Evolutionary conservation across 2,888 invertebrate genomes (phyloP), one percentile per base, ranked within the genome.

Genomic region (Halictus quadricinctus): DNA sequence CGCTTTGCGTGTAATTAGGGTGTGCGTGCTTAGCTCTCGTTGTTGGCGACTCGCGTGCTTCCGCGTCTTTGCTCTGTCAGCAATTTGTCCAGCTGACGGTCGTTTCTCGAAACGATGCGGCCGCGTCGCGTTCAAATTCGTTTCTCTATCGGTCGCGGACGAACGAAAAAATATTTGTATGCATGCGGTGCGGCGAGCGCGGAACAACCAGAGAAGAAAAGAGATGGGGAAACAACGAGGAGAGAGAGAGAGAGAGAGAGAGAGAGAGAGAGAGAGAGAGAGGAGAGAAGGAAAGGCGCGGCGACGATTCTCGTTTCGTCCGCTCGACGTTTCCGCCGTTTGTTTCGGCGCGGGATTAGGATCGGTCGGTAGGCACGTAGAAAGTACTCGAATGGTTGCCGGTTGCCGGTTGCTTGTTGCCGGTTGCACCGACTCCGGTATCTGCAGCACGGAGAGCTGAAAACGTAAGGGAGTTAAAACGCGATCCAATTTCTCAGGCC

Each of bases 401-500:
- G 64, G 50, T 76, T 64, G 64, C 58, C 81, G 85, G 81, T 60
- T 25, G 60, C 60, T 60, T 60, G 60, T 60, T 60, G 60, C 60
- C 60, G 60, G 60, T 25, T 60, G 60, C 60, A 60, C 60, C 25
- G 60, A 29, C 60, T 60, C 36, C 36, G 46, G 43, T 84, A 89
- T 89, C 90, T 84, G 89, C 89, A 90, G 87, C 88, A 89, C 91
- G 89, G 87, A 89, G 90, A 89, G 90, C 91, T 90, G 90, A 92
- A 93, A 94, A 93, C 92, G 93, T 93, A 93, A 94, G 94, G 94
- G 94, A 94, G 94, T 94, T 94, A 94, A 94, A 94, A 94, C 93
- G 94, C 94, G 93, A 94, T 94, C 94, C 94, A 94, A 94, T 94
- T 94, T 94, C 93, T 94, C 94, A 94, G 94, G 93, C 94, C 94